Conservation (phyloP, 2,797 vertebrate species). For the Gila robusta region DNA sequence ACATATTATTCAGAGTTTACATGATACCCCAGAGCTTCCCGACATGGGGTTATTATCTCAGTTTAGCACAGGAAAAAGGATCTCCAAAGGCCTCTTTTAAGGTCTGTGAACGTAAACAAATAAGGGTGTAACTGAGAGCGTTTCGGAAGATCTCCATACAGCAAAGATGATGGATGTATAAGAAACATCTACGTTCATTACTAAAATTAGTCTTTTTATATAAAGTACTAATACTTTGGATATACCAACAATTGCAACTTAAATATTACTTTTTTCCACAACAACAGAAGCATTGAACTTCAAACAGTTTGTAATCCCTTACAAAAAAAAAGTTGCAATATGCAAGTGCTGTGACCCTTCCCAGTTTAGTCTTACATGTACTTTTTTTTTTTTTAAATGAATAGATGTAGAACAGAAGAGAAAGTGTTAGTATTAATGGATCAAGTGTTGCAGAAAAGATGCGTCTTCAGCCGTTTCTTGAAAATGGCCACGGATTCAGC, state of each 20-base stretch:
- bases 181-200: neutral
- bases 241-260: neutral
- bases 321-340: neutral
- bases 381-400: no score
- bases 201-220: neutral
- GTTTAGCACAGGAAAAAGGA: constrained; percentile 9
- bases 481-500: no score
- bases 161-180: neutral
- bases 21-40: constrained; percentile 65
- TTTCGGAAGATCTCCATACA: neutral
- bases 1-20: constrained; percentile 70
- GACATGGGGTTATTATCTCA: constrained; percentile 28
- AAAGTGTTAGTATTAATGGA: no score
- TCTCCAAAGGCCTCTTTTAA: constrained; percentile 29
- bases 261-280: no score
- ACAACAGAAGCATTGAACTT: neutral
- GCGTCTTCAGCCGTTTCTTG: no score
- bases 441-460: no score
- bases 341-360: no score
- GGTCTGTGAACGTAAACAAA: constrained; percentile 39
- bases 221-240: neutral
- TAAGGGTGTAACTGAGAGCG: constrained; percentile 37
- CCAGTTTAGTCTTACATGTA: no score
- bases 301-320: neutral
- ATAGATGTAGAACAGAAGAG: no score